Conservation (phyloP, 2,113 vertebrate genomes). For the Pyxicephalus adspersus region DNA sequence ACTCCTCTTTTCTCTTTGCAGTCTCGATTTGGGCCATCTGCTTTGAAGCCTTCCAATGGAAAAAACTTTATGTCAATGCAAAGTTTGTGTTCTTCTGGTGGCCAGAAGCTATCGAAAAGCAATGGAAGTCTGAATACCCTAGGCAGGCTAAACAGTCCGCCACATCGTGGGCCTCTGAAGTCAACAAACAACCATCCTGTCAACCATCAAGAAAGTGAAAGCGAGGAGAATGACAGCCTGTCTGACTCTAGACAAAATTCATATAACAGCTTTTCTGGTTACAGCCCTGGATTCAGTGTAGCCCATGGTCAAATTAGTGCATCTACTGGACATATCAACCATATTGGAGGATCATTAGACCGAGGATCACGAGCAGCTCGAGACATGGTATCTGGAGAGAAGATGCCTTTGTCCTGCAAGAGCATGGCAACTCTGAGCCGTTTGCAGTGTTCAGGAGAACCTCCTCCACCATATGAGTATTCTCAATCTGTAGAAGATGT, state of each 20-base stretch:
- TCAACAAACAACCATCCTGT: conserved; percentile 71
- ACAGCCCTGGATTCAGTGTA: conserved; percentile 81
- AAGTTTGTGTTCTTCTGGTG: conserved; percentile 85
- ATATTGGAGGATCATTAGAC: conserved; percentile 89
- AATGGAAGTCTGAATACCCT: conserved; percentile 82
- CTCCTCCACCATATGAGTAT: conserved; percentile 87
- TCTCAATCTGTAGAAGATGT: conserved; percentile 86
- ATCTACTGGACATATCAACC: conserved; percentile 93
- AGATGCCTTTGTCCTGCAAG: conserved; percentile 75
- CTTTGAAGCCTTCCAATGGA: conserved; percentile 86
- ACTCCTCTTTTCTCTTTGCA: background rate
- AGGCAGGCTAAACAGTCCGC: conserved; percentile 73
- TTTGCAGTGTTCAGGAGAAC: conserved; percentile 79
- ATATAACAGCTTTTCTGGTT: conserved; percentile 88
- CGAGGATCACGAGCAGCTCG: conserved; percentile 72
- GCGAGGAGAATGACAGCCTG: conserved; percentile 74
- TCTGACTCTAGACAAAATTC: conserved; percentile 89
- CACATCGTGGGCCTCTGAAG: conserved; percentile 68
- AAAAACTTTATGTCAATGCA: conserved; percentile 94
- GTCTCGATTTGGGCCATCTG: conserved; percentile 80
- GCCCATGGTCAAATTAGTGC: conserved; percentile 88
- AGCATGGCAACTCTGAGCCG: conserved; percentile 85
- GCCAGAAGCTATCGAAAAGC: conserved; percentile 86
- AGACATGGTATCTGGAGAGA: conserved; percentile 70
- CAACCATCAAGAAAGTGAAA: conserved; percentile 72